These are phyloP conservation scores for Lottia scabra DNA, from an alignment of 2,888 invertebrate species.

Conservation along the genomic window DNA sequence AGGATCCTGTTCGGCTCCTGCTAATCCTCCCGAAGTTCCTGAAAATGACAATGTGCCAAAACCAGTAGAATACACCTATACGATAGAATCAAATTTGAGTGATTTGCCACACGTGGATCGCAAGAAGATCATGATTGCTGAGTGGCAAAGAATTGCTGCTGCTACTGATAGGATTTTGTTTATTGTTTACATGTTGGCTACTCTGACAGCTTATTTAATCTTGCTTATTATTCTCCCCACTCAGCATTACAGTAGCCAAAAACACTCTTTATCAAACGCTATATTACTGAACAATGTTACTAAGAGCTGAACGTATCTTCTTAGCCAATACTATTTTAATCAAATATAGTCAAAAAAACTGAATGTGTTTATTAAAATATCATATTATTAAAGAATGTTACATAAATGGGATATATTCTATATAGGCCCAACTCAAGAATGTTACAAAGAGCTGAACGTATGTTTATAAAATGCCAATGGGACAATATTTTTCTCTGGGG, in stretches of 20 bases:
- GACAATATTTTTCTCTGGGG: no score
- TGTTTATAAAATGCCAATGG: no score
- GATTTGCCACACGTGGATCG: slow-evolving; percentile 8
- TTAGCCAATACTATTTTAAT: no score
- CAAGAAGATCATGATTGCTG: slow-evolving; percentile 57
- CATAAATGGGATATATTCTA: no score
- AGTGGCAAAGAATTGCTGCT: slow-evolving; percentile 65
- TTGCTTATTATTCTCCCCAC: slow-evolving; percentile 60
- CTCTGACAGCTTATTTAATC: slow-evolving; percentile 59
- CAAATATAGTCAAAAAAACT: no score
- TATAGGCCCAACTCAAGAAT: no score
- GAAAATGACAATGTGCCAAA: background rate
- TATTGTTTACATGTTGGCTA: slow-evolving; percentile 62
- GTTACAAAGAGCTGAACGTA: no score
- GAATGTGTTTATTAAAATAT: no score
- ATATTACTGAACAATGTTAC: background rate
- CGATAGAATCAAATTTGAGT: background rate
- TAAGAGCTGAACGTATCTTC: no score
- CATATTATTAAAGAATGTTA: no score
- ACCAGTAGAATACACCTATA: background rate
- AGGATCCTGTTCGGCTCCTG: background rate
- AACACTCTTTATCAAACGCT: background rate
- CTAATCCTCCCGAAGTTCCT: background rate
- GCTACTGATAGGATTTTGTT: slow-evolving; percentile 64
- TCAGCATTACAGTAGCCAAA: slow-evolving; percentile 33